A percentile compares a stretch with the other conserved stretches of the same genome.
These are phyloP conservation scores for Petaurus breviceps DNA, from an alignment of 2,113 vertebrate genomes.

Conservation along the genomic window DNA sequence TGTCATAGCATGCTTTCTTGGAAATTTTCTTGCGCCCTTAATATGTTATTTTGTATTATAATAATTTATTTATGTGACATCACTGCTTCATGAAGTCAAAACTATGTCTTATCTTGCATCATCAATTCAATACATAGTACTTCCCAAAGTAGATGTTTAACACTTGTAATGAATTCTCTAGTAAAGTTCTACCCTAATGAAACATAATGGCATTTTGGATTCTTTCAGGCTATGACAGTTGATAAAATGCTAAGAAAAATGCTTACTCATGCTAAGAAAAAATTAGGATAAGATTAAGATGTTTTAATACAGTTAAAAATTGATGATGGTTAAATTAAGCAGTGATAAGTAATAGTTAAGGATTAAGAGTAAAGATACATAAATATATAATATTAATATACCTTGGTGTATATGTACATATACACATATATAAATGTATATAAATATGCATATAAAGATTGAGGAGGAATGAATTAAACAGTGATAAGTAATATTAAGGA, in stretches of 20 bases:
- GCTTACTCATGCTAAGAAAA: not conserved
- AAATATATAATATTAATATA: not conserved
- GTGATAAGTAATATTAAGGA: not conserved
- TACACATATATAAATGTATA: not conserved
- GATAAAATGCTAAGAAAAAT: no score
- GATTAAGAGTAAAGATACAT: not conserved
- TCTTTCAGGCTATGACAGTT: not conserved
- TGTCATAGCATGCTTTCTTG: not conserved
- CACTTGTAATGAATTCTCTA: not conserved
- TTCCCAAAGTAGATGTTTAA: not conserved
- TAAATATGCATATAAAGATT: not conserved
- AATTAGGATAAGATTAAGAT: not conserved
- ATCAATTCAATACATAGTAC: not conserved
- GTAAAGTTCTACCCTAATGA: not conserved
- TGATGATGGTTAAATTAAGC: constrained; percentile 20
- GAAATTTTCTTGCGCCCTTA: not conserved
- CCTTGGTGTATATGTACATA: no score
- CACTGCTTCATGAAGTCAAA: not conserved
- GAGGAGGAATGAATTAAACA: constrained; percentile 14
- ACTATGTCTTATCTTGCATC: not conserved
- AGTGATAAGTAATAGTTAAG: not conserved
- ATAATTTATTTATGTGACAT: not conserved
- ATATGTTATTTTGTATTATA: not conserved
- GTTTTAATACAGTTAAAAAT: constrained; percentile 1
- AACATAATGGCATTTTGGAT: not conserved